Evolutionary conservation across 2,888 invertebrate species (phyloP), one percentile per base, ranked within the genome.

Genomic region (Buathra laborator): DNA sequence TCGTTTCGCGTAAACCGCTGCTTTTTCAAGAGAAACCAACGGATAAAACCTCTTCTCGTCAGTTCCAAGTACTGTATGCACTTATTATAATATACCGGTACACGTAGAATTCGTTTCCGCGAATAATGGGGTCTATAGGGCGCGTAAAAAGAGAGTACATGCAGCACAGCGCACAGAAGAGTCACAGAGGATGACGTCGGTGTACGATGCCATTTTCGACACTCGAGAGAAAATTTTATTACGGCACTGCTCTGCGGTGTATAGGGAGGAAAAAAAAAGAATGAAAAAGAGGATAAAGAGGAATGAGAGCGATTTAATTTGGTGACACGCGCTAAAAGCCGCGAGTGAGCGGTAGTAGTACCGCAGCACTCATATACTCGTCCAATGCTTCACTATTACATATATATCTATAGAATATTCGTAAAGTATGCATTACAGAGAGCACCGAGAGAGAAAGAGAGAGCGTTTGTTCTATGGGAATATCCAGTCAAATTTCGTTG

Each of bases 401-500:
- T 24, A 24, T 24, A 24, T 24, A 24, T 24, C 2, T 78, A 78
- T 12, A 64, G 19, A 29, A 70, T 29, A 51, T 66, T 9, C 37
- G 16, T n/a, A 19, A 24, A 43, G 5, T 10, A 37, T 16, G 19
- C 16, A 9, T 16, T 51, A 7, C n/a, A 12, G 10, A 29, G 48
- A n/a, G 14, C 5, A 12, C 0, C 4, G 72, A 5, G 6, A 29
- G 24, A 29, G 12, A 12, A 24, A 59, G 59, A 29, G 24, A 43
- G 16, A 44, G n/a, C 12, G 53, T 29, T 43, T 44, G 37, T 56
- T 67, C 64, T n/a, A 51, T n/a, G 43, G n/a, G 43, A 32, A 32
- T 48, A 19, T 53, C 16, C 64, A 43, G 64, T 75, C 48, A 75
- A 79, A 83, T 79, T 79, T 75, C 62, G 66, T 80, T 67, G 68